phyloP scores from a whole-genome alignment of 92 coral and sea anemone species.

The Montipora capitata region DNA sequence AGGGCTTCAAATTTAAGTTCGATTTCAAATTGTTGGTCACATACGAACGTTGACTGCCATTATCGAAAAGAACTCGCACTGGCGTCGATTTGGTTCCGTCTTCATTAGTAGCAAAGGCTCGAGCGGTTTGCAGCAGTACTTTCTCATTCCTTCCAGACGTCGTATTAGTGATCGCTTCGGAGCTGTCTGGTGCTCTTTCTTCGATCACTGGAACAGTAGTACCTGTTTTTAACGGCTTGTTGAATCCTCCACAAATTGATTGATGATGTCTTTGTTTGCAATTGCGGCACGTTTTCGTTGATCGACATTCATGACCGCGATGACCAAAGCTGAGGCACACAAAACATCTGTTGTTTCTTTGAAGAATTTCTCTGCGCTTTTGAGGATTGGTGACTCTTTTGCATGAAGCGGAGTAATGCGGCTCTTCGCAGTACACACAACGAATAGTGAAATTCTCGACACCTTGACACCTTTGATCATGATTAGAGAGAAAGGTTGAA shows the following conservation, averaged over 20 bases:
- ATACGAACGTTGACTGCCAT: slow-evolving; percentile 75
- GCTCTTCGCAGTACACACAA: not conserved
- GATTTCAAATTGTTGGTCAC: slow-evolving; percentile 63
- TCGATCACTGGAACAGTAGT: not conserved
- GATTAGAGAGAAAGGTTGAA: not conserved
- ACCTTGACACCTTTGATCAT: not conserved
- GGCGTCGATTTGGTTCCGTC: slow-evolving; percentile 9
- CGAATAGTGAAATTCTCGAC: not conserved
- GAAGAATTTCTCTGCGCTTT: not conserved
- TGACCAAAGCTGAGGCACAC: slow-evolving; percentile 9
- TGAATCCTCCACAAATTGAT: slow-evolving; percentile 43
- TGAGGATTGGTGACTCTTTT: not conserved
- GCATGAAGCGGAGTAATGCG: not conserved
- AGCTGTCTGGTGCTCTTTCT: not conserved
- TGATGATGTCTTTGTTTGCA: slow-evolving; percentile 61
- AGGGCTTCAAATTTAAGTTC: too few species aligned
- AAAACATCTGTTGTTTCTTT: not conserved
- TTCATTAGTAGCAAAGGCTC: slow-evolving; percentile 54
- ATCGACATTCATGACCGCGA: slow-evolving; percentile 32
- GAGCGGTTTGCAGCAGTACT: slow-evolving; percentile 74
- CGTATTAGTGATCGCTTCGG: not conserved
- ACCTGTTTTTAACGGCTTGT: not conserved
- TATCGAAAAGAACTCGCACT: slow-evolving; percentile 70
- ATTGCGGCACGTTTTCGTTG: slow-evolving; percentile 21
- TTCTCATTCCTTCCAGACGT: slow-evolving; percentile 19